A percentile compares a stretch with the other conserved stretches of the same genome.
Conservation (phyloP, 1,140 invertebrate genomes). For the Megathymus violae region DNA sequence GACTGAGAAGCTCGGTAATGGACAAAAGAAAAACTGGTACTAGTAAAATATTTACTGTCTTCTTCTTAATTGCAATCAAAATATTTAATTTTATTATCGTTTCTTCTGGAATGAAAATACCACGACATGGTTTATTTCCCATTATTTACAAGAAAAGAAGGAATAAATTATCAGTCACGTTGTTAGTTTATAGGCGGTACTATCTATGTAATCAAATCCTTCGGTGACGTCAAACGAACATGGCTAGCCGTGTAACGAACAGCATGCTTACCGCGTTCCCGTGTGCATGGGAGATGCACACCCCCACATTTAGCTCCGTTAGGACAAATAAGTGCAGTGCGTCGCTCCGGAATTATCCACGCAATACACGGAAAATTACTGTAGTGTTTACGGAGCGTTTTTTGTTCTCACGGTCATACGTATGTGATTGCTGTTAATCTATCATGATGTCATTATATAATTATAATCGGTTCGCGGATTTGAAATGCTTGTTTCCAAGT, state of each 20-base stretch:
- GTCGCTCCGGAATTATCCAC: conserved; percentile 64
- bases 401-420: conserved; percentile 56
- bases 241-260: conserved; percentile 52
- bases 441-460: conserved; percentile 59
- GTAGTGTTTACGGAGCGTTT: conserved; percentile 55
- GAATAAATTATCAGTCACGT: too few relatives aligned
- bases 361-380: conserved; percentile 76
- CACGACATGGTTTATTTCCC: too few relatives aligned
- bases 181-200: conserved; percentile 41
- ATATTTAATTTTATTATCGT: too few relatives aligned
- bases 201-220: conserved; percentile 68
- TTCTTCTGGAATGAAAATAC: too few relatives aligned
- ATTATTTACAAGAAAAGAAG: too few relatives aligned
- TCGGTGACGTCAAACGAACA: conserved; percentile 58
- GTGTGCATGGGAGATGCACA: conserved; percentile 64
- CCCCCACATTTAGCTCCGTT: conserved; percentile 67
- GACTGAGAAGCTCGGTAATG: too few relatives aligned
- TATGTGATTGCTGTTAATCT: conserved; percentile 48
- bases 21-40: too few relatives aligned
- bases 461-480: conserved; percentile 49
- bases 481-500: conserved; percentile 43
- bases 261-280: conserved; percentile 59
- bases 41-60: too few relatives aligned
- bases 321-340: conserved; percentile 73
- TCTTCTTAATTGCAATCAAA: too few relatives aligned